Conservation (phyloP, 2,888 invertebrate species). For the Drosophila ochracea region DNA sequence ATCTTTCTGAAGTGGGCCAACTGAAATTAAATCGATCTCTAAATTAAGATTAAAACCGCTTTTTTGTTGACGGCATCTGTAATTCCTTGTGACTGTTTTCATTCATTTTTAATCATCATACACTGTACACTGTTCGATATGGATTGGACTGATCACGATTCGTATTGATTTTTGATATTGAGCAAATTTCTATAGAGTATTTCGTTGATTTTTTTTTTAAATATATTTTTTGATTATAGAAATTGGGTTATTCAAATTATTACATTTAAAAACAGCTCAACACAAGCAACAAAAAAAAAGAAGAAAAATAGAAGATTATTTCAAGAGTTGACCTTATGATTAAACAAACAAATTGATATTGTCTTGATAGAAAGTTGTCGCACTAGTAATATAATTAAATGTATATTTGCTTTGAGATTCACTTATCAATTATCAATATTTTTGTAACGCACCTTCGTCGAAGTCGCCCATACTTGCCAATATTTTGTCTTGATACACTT, state of each 20-base stretch:
- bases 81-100: constrained; percentile 19
- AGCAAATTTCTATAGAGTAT: not conserved
- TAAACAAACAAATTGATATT: not conserved
- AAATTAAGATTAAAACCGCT: constrained; percentile 10
- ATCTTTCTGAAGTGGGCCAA: constrained; percentile 36
- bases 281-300: not conserved
- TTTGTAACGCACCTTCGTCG: constrained; percentile 45
- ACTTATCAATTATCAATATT: constrained; percentile 13
- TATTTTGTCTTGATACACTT: constrained; percentile 26
- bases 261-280: not conserved
- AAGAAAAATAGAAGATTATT: not conserved
- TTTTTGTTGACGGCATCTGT: constrained; percentile 1
- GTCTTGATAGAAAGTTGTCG: constrained; percentile 11
- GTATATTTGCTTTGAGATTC: constrained; percentile 21
- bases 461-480: constrained; percentile 45
- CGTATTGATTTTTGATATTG: not conserved
- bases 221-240: not conserved
- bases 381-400: not conserved
- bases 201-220: not conserved
- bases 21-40: constrained; percentile 25
- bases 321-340: not conserved
- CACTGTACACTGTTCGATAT: not conserved
- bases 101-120: not conserved
- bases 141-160: not conserved
- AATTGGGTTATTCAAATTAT: not conserved